Conservation (phyloP, 1,140 invertebrate genomes). For the Melanaphis sacchari region DNA sequence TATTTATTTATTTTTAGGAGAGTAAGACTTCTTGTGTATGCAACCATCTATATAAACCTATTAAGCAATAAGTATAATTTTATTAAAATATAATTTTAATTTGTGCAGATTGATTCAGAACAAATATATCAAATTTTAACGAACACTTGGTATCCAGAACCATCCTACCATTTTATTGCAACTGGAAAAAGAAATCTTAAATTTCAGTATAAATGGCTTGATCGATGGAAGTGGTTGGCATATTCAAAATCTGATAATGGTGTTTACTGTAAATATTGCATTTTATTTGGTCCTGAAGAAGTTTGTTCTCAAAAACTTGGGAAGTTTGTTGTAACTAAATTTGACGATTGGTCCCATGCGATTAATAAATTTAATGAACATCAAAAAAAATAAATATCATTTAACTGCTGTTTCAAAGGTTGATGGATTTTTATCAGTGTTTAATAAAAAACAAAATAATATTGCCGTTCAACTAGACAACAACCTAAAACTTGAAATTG, state of each 20-base stretch:
- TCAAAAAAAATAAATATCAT: conserved; percentile 24
- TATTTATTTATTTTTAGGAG: too few species aligned
- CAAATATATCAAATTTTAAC: conserved; percentile 6
- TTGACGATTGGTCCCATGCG: background rate
- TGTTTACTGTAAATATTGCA: conserved; percentile 7
- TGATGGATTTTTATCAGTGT: conserved; percentile 3
- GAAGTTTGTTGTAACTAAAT: background rate
- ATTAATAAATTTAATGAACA: conserved; percentile 7
- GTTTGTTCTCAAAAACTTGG: background rate
- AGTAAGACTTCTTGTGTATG: too few species aligned
- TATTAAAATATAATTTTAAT: background rate
- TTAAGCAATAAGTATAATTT: background rate
- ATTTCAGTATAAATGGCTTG: background rate
- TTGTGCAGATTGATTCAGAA: background rate
- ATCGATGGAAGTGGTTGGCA: background rate
- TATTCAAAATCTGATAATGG: background rate
- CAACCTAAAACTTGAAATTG: background rate
- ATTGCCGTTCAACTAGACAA: background rate
- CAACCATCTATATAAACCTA: background rate
- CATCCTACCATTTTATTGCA: background rate
- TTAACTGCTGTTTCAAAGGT: background rate
- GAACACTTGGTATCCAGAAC: background rate
- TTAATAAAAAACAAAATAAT: conserved; percentile 17
- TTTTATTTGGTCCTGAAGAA: background rate
- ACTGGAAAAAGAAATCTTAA: background rate